These are phyloP conservation scores for Cephus pulcher DNA, from an alignment of 2,888 invertebrate species.

Conservation along the genomic window DNA sequence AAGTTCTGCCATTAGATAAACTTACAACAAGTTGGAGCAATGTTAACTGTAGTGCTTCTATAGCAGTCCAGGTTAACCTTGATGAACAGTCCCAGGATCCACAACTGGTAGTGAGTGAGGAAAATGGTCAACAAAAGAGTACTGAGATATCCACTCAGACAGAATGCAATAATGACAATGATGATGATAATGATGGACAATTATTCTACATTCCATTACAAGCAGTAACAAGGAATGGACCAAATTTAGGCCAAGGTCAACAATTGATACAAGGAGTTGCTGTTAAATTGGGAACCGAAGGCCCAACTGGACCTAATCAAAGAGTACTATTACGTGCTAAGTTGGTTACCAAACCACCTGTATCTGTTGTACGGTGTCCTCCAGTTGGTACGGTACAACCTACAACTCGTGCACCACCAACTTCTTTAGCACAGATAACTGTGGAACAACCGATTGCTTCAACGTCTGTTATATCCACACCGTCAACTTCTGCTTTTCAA, in stretches of 20 bases:
- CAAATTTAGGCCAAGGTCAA: constrained; percentile 59
- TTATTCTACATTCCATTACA: constrained; percentile 76
- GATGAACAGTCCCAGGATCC: constrained; percentile 59
- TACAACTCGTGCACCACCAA: constrained; percentile 64
- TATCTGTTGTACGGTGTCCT: constrained; percentile 63
- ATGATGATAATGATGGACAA: constrained; percentile 71
- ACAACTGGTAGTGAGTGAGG: constrained; percentile 22
- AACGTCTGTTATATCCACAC: constrained; percentile 9
- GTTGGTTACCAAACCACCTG: constrained; percentile 72
- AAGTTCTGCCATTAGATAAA: constrained; percentile 59
- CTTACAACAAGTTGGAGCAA: constrained; percentile 61
- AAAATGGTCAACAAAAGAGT: constrained; percentile 48
- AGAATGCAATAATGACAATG: constrained; percentile 66
- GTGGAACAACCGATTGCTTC: constrained; percentile 6
- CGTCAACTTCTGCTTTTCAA: constrained; percentile 15
- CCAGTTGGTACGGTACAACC: constrained; percentile 72
- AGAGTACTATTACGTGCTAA: constrained; percentile 74
- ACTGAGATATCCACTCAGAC: constrained; percentile 68
- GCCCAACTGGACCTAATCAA: constrained; percentile 73
- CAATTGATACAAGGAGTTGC: constrained; percentile 74
- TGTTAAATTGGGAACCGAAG: constrained; percentile 75
- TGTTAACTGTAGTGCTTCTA: constrained; percentile 68
- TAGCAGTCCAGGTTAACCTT: constrained; percentile 70
- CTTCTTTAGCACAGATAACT: neutral
- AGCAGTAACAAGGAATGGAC: constrained; percentile 64